Evolutionary conservation across 2,888 invertebrate species (phyloP).

Genomic region (Drosophila dives): DNA sequence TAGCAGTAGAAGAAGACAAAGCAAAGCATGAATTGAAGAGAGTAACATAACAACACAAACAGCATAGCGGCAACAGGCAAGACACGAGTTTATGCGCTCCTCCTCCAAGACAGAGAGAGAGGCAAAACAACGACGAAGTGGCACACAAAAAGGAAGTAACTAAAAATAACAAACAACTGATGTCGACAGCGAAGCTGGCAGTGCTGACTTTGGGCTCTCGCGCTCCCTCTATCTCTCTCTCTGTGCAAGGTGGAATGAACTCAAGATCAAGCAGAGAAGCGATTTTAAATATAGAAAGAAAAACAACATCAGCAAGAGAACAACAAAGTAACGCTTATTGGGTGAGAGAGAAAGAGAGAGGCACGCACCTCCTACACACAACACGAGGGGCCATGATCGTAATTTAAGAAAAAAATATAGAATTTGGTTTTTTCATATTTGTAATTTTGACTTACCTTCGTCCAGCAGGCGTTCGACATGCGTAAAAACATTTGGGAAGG

Average conservation of each 20-base stretch:
- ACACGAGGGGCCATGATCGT: background rate
- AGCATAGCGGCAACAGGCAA: constrained; percentile 12
- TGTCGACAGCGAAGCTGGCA: constrained; percentile 23
- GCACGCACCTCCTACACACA: background rate
- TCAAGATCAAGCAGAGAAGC: constrained; percentile 53
- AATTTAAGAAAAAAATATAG: background rate
- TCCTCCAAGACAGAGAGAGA: constrained; percentile 24
- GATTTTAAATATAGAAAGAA: constrained; percentile 56
- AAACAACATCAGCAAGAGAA: constrained; percentile 32
- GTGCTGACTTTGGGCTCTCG: constrained; percentile 57
- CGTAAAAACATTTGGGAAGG: constrained; percentile 99
- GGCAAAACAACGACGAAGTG: constrained; percentile 50
- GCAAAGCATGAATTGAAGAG: constrained; percentile 15
- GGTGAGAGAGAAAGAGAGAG: constrained; percentile 7
- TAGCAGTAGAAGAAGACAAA: constrained; percentile 10
- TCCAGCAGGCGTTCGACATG: constrained; percentile 99
- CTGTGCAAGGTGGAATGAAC: constrained; percentile 76
- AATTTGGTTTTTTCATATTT: background rate
- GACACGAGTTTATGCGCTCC: constrained; percentile 14
- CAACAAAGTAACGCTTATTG: constrained; percentile 51
- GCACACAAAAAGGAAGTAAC: constrained; percentile 76
- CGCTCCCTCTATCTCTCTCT: background rate
- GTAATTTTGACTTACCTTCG: constrained; percentile 91
- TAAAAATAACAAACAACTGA: constrained; percentile 74
- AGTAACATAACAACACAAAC: constrained; percentile 34